Percentiles rank a stretch among this genome's conserved stretches.
Evolutionary conservation across 2,113 vertebrate species (phyloP).

Genomic region (Saccopteryx bilineata): DNA sequence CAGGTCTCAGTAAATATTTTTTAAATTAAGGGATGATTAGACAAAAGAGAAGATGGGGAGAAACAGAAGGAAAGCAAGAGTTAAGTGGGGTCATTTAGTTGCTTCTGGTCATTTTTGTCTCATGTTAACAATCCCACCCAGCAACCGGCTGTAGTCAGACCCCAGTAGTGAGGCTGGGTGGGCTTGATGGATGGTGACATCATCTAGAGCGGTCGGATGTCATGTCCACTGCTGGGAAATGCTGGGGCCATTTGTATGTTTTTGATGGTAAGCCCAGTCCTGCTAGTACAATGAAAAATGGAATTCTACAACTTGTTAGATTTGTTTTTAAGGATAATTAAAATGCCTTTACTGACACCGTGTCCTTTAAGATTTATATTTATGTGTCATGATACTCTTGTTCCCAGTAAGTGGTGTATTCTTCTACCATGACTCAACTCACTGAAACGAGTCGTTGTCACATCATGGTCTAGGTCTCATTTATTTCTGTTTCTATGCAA

Average conservation of each 20-base stretch:
- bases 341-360: neutral
- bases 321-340: neutral
- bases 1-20: neutral
- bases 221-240: neutral
- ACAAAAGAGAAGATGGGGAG: neutral
- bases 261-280: neutral
- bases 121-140: accelerated
- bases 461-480: neutral
- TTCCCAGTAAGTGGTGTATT: neutral
- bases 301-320: neutral
- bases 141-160: neutral
- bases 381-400: neutral
- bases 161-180: neutral
- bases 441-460: neutral
- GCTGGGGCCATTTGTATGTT: neutral
- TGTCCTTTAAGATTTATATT: neutral
- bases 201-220: neutral
- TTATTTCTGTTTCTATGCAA: neutral
- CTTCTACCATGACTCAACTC: neutral
- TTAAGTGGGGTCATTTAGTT: neutral
- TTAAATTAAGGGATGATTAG: neutral
- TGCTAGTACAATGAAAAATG: neutral
- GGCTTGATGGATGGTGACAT: neutral
- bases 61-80: neutral
- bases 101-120: neutral